Evolutionary conservation across 2,113 vertebrate genomes (phyloP).

Genomic region (Neodontobutis hainanensis): DNA sequence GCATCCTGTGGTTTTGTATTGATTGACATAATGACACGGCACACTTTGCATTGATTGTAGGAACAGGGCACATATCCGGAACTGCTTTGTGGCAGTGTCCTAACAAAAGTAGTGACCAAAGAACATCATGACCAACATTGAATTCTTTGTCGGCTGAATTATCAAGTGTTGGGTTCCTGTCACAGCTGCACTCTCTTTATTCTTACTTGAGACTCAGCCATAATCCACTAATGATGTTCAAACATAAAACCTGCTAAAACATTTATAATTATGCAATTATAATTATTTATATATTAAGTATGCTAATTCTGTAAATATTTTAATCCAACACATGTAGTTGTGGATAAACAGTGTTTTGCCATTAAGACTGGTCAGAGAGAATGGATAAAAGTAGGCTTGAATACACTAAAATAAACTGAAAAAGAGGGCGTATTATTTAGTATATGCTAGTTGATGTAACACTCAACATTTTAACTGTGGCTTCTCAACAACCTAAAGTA

Average conservation of each 20-base stretch:
- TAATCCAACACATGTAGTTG: neutral
- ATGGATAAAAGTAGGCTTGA: constrained; percentile 41
- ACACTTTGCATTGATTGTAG: neutral
- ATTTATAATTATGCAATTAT: neutral
- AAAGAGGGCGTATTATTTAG: too few relatives aligned
- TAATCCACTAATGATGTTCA: constrained; percentile 15
- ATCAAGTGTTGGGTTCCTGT: constrained; percentile 35
- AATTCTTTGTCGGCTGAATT: constrained; percentile 28
- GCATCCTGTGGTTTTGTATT: neutral
- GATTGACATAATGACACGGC: neutral
- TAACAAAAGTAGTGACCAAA: neutral
- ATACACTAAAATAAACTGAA: neutral
- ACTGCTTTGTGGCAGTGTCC: neutral
- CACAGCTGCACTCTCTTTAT: constrained; percentile 36
- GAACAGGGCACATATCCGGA: neutral
- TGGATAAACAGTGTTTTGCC: neutral
- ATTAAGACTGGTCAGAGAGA: constrained; percentile 15
- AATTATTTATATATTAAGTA: too few relatives aligned
- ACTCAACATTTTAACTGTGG: too few relatives aligned
- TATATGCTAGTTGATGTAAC: too few relatives aligned
- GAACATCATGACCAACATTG: constrained; percentile 3
- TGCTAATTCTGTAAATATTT: neutral
- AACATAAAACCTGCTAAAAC: constrained; percentile 4
- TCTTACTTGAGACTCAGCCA: constrained; percentile 19
- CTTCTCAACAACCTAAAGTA: too few relatives aligned